Base-by-base conservation (phyloP, 1,140 invertebrate species). In the Drosophila oshimai region DNA sequence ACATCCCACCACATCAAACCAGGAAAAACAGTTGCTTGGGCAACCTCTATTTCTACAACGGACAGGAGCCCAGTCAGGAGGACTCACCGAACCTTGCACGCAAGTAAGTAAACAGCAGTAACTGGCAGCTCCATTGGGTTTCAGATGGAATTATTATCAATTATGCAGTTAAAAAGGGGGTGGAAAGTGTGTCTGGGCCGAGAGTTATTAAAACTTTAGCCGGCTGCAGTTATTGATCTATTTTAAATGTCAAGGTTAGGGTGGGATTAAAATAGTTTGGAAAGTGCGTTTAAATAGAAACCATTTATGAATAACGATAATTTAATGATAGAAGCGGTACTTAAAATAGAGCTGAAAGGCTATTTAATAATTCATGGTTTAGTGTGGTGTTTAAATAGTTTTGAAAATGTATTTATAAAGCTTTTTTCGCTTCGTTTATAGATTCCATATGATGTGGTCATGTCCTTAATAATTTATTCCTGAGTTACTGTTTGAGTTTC, bases 381-480 rank as follows among this genome's bases (percentile, higher is more conserved):
- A n/a, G n/a, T 22, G 22, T 5, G 22, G 41, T 26, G 18, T 55
- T 55, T 22, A 55, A 55, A 55, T 54, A 33, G 55, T 39, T 50
- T 34, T 13, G 4, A 26, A 18, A 37, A 15, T 26, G 9, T 13
- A 26, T 24, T 26, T 31, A 31, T 10, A 31, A 20, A 22, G 29
- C 18, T 33, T 20, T 9, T 29, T 13, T 55, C 10, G 20, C 20
- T n/a, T 7, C 24, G 13, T 7, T 41, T 33, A 46, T 39, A 7
- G 13, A 42, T 41, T 44, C 28, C 29, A 37, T 29, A 26, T 37
- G 31, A 31, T 20, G 22, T 51, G 28, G 22, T 34, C 26, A 64
- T 51, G 60, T 41, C 60, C 42, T 65, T 58, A 75, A 71, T 71
- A 65, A 65, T 80, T 60, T 61, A 80, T 33, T 61, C 46, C 41